A percentile compares a stretch with the other conserved stretches of the same genome.
Conservation (phyloP, 2,113 vertebrate species). For the Lophura nycthemera region DNA sequence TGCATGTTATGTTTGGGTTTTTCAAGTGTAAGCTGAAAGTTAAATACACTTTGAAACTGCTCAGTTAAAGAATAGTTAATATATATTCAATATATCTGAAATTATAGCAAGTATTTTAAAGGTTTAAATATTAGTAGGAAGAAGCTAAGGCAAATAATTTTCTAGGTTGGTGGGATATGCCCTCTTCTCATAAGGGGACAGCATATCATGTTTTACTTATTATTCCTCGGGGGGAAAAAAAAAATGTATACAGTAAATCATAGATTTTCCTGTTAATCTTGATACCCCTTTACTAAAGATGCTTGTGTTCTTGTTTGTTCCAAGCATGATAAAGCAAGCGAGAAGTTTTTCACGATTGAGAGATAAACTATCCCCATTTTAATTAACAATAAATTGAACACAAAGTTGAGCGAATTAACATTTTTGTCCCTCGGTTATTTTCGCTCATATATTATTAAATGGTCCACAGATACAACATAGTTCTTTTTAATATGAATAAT, state of each 20-base stretch:
- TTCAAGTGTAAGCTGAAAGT: background rate
- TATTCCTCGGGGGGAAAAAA: accelerated
- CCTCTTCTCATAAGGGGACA: background rate
- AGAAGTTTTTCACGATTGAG: background rate
- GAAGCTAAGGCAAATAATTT: background rate
- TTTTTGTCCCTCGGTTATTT: background rate
- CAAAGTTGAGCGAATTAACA: background rate
- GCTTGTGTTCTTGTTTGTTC: background rate
- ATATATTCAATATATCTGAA: background rate
- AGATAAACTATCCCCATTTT: background rate
- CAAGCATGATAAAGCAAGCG: background rate
- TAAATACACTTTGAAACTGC: background rate
- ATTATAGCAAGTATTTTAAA: background rate
- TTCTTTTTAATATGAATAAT: background rate
- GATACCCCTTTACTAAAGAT: background rate
- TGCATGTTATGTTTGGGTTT: background rate
- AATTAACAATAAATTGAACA: background rate
- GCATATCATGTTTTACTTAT: background rate
- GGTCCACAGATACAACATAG: background rate
- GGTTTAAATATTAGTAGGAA: background rate
- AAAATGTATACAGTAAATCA: accelerated
- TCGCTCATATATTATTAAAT: background rate
- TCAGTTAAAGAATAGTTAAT: background rate
- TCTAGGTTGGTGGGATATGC: background rate
- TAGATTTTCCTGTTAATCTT: background rate